Base-by-base conservation (phyloP, 2,797 vertebrate species). In the Astyanax mexicanus region DNA sequence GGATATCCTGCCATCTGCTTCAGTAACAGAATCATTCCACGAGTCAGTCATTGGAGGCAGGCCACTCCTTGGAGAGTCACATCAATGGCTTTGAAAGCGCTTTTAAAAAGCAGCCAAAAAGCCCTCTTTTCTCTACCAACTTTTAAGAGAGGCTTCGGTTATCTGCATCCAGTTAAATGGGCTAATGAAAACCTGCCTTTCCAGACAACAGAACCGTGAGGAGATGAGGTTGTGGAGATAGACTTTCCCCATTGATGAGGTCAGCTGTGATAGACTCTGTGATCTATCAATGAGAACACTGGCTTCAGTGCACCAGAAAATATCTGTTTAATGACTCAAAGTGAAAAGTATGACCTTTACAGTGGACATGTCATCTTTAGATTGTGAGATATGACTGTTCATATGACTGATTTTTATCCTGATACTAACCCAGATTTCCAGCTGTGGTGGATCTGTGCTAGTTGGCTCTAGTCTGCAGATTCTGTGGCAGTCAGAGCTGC, bases 1-100 rank as follows among this genome's bases (percentile, higher is more conserved):
- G 86, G 88, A 87, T 86, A 84, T 88, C 86, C 88, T 84, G 79
- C 84, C 83, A 86, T 86, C 88, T 89, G 85, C 84, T 87, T 82
- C 79, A 68, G 84, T 77, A 81, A 85, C 78, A 61, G 82, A 80
- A 81, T 81, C 64, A 67, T 84, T 86, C 81, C 81, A 80, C 79
- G 70, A 86, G 78, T 83, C 86, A 86, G 79, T 84, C 86, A 82
- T 73, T 81, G 72, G 80, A 83, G 86, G 83, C 79, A 80, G 77
- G 80, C 84, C 80, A 77, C 78, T 81, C 70, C 80, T 80, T 72
- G 42, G 75, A 82, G 83, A 84, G 84, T 82, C 85, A 87, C 87
- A 87, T 86, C 86, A 87, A 86, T 85, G 77, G 79, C 77, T 84
- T 84, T 81, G 66, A 74, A 79, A 75, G 44, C 32, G 67, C 73